These are phyloP conservation scores for Diadegma fenestrale DNA, from an alignment of 2,888 invertebrate genomes.

Conservation along the genomic window DNA sequence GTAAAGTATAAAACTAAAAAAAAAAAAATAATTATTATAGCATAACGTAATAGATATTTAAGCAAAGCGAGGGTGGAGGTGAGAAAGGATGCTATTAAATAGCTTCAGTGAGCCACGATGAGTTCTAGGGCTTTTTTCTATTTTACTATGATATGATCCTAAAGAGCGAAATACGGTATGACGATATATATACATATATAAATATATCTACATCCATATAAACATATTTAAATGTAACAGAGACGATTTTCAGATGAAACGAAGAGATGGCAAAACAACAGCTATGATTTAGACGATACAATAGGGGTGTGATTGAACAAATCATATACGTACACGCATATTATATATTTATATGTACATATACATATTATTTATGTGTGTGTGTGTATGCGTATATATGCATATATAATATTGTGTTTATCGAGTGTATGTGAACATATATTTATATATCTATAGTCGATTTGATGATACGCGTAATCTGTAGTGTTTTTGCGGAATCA, in stretches of 20 bases:
- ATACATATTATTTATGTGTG: constrained; percentile 20
- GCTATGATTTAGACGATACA: constrained; percentile 27
- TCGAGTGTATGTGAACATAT: constrained; percentile 70
- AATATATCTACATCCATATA: constrained; percentile 34
- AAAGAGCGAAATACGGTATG: constrained; percentile 56
- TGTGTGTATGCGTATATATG: constrained; percentile 40
- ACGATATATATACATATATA: constrained; percentile 51
- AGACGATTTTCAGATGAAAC: constrained; percentile 19
- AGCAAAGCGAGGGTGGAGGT: constrained; percentile 63
- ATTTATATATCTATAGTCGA: constrained; percentile 69
- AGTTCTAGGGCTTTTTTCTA: constrained; percentile 78
- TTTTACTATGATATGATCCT: constrained; percentile 79
- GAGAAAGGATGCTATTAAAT: constrained; percentile 54
- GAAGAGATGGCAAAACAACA: constrained; percentile 16
- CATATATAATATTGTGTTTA: constrained; percentile 68
- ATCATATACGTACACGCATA: constrained; percentile 67
- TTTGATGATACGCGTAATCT: constrained; percentile 62
- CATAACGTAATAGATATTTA: constrained; percentile 50
- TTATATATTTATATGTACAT: constrained; percentile 64
- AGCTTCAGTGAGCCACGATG: constrained; percentile 58
- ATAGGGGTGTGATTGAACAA: constrained; percentile 58
- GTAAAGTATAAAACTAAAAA: constrained; percentile 27
- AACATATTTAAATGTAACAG: constrained; percentile 27
- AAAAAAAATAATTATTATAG: constrained; percentile 26
- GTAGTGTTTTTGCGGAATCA: constrained; percentile 69